Evolutionary conservation across 1,140 invertebrate genomes (phyloP).

Genomic region (Drosophila teissieri): DNA sequence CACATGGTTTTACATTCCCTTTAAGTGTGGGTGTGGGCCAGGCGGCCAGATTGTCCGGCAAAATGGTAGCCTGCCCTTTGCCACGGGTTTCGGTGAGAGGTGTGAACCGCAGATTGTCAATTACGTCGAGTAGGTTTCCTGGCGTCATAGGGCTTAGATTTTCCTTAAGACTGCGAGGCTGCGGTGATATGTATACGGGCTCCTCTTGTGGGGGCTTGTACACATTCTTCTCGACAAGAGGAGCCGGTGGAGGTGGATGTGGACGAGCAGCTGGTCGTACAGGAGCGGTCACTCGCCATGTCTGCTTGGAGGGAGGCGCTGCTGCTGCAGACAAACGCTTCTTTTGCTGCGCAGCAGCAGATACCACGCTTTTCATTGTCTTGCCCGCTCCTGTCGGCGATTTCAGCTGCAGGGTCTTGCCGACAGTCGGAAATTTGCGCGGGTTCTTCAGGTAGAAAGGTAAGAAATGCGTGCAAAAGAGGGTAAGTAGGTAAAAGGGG

Average conservation of each 20-base stretch:
- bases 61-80: not conserved
- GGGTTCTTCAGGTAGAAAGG: constrained; percentile 60
- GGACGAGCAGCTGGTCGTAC: not conserved
- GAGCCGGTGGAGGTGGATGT: constrained; percentile 9
- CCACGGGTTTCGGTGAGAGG: constrained; percentile 41
- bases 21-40: constrained; percentile 70
- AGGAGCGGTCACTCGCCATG: constrained; percentile 15
- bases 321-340: constrained; percentile 39
- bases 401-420: constrained; percentile 70
- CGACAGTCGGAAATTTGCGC: constrained; percentile 73
- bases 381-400: constrained; percentile 60
- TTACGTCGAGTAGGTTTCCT: constrained; percentile 62
- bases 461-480: constrained; percentile 7
- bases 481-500: constrained; percentile 14
- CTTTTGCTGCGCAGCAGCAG: constrained; percentile 54
- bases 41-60: constrained; percentile 66
- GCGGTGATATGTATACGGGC: constrained; percentile 36
- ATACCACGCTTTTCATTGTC: constrained; percentile 18
- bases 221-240: constrained; percentile 54
- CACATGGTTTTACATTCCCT: not conserved
- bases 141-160: constrained; percentile 73
- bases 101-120: constrained; percentile 80
- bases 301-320: constrained; percentile 17
- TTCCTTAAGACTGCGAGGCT: constrained; percentile 58
- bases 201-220: constrained; percentile 28